phyloP scores from a whole-genome alignment of 2,888 invertebrate species.

The Petrolisthes cinctipes region DNA sequence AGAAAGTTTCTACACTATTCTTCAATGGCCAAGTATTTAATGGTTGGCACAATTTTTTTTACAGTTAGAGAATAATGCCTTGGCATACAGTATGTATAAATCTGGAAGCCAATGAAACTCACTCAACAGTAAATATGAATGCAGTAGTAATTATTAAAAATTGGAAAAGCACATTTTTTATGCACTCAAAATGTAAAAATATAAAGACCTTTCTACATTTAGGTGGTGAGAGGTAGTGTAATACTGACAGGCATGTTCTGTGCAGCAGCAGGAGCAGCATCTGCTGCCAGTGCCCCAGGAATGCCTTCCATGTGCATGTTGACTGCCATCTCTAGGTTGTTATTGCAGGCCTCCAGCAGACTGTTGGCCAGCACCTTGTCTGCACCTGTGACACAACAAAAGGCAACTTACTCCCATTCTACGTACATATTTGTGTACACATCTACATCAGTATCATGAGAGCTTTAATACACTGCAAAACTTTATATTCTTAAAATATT shows the following conservation, averaged over 20 bases:
- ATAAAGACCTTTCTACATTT: too few relatives aligned
- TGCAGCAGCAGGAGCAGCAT: constrained; percentile 4
- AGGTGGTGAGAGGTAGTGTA: neutral
- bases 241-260: constrained; percentile 12
- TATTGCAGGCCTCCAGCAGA: constrained; percentile 71
- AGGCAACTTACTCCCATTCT: neutral
- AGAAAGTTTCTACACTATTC: too few relatives aligned
- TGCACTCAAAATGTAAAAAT: too few relatives aligned
- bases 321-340: constrained; percentile 72
- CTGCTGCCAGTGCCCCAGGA: constrained; percentile 16
- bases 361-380: constrained; percentile 42
- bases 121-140: too few relatives aligned
- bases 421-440: neutral
- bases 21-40: too few relatives aligned
- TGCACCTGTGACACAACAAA: constrained; percentile 45
- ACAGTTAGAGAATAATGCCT: too few relatives aligned
- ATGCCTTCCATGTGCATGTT: constrained; percentile 72
- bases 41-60: too few relatives aligned
- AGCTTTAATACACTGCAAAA: neutral
- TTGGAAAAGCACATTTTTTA: too few relatives aligned
- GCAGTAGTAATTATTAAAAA: too few relatives aligned
- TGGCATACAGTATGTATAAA: too few relatives aligned
- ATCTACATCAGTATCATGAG: neutral
- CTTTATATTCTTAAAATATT: too few relatives aligned
- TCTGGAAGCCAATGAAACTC: too few relatives aligned